Evolutionary conservation across 2,888 invertebrate genomes (phyloP).

Genomic region (Deroplatys truncata): DNA sequence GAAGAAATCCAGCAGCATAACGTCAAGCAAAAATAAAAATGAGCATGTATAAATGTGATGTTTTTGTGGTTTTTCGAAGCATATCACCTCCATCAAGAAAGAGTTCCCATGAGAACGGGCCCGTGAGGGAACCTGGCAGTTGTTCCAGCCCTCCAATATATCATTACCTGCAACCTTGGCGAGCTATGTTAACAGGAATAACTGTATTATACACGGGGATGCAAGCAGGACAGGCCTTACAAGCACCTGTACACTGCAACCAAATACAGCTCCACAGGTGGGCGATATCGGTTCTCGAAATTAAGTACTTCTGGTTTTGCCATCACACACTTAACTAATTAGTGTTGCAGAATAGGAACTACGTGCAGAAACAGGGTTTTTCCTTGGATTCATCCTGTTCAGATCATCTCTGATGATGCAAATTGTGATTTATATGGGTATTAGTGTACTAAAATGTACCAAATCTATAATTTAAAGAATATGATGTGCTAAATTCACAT

Average conservation of each 20-base stretch:
- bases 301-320: neutral
- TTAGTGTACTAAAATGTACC: no score
- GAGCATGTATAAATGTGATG: neutral
- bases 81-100: neutral
- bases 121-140: neutral
- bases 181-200: neutral
- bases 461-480: no score
- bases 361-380: no score
- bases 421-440: no score
- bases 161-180: neutral
- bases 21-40: neutral
- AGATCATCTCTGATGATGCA: no score
- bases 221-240: neutral
- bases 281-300: neutral
- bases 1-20: neutral
- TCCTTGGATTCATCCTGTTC: no score
- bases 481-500: no score
- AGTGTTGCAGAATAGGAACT: no score
- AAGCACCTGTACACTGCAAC: neutral
- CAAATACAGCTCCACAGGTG: neutral
- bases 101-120: neutral
- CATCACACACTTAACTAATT: no score
- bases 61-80: neutral
- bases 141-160: neutral
- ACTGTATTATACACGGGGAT: neutral